phyloP scores from a whole-genome alignment of 1,140 invertebrate genomes.

The Vanessa atalanta region DNA sequence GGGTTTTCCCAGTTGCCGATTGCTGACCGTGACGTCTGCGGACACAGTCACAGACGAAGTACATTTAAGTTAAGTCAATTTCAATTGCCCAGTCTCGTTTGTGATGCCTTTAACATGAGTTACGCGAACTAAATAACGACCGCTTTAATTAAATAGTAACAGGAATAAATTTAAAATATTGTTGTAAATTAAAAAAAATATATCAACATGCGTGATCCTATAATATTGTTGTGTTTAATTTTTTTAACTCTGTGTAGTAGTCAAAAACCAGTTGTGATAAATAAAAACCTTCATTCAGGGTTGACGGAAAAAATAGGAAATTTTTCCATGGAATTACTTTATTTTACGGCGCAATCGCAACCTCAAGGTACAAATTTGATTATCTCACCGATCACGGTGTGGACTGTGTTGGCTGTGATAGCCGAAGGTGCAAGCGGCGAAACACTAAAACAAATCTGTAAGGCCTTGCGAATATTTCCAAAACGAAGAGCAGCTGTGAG shows the following conservation, averaged over 20 bases:
- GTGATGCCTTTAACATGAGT: conserved; percentile 25
- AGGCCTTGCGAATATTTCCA: conserved; percentile 56
- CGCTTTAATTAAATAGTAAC: background rate
- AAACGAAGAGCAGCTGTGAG: conserved; percentile 53
- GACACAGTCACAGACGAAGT: background rate
- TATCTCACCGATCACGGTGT: conserved; percentile 79
- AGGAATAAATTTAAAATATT: background rate
- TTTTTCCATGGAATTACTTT: conserved; percentile 71
- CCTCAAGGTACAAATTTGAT: conserved; percentile 54
- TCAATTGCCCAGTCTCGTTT: conserved; percentile 13
- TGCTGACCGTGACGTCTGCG: conserved; percentile 10
- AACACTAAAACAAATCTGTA: conserved; percentile 66
- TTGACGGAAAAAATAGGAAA: conserved; percentile 68
- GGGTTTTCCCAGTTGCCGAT: conserved; percentile 26
- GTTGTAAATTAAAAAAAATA: background rate
- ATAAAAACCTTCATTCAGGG: conserved; percentile 31
- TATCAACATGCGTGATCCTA: conserved; percentile 27
- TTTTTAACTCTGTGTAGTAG: conserved; percentile 13
- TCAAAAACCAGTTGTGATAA: conserved; percentile 14
- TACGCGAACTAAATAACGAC: conserved; percentile 5
- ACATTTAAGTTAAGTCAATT: background rate
- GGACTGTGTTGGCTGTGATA: conserved; percentile 77
- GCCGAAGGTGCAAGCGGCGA: conserved; percentile 73
- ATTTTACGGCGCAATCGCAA: conserved; percentile 52
- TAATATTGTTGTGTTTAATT: conserved; percentile 18